Evolutionary conservation across 1,140 invertebrate genomes (phyloP), one percentile per base, ranked within the genome.

Genomic region (Andrena cerasifolii): DNA sequence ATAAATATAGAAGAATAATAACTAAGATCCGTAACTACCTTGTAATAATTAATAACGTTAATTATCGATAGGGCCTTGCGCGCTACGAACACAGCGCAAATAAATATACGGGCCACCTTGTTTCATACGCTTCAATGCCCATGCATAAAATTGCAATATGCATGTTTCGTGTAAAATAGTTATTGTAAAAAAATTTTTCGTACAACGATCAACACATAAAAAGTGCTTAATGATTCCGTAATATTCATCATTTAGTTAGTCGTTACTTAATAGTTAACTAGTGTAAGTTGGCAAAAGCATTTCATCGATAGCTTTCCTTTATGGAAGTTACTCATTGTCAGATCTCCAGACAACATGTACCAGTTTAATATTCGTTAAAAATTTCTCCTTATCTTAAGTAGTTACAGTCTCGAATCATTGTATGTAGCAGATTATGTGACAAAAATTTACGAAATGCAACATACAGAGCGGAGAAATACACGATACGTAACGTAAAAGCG

Each of bases 1-100:
- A 91, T 90, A 90, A 89, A 90, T 90, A 90, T 91, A 91, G 80
- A 88, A 90, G 87, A 90, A 90, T 89, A 90, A 90, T 85, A 91
- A 90, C 84, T 90, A 90, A 90, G 82, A 84, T 89, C 82, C 85
- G 72, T 74, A 87, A 88, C 80, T 88, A 87, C 88, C 80, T 61
- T 79, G 70, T 83, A 66, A 81, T 88, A 89, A 87, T 58, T 86
- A 73, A 82, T 85, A 83, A 80, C 76, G 66, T 71, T 86, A 88
- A 66, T 80, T 83, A 83, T 85, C 66, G 40, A 81, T 88, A 85
- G 78, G 82, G 83, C 84, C 83, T 82, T 83, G 47, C 28, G 72
- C 67, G 79, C 66, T 75, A 16, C 73, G 65, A 79, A 82, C 71
- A 72, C 14, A 84, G 82, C 72, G 77, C 86, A 80, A 78, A 71